These are phyloP conservation scores for Drosophila ironensis DNA, from an alignment of 1,140 invertebrate genomes.

Conservation along the genomic window DNA sequence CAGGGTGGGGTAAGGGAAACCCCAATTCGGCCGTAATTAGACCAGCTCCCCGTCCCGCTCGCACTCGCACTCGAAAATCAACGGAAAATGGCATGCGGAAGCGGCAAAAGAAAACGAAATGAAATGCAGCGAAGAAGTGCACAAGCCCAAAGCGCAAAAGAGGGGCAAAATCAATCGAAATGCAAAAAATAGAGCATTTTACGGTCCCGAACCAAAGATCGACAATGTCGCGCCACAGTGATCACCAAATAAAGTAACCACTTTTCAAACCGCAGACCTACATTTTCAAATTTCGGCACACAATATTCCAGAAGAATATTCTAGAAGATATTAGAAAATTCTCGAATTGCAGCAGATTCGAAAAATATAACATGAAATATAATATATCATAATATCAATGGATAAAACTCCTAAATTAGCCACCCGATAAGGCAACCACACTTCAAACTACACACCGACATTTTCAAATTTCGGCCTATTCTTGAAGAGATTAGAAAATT, in stretches of 20 bases:
- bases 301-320: too few species aligned
- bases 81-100: constrained; percentile 23
- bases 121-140: background rate
- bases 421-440: too few species aligned
- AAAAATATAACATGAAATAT: too few species aligned
- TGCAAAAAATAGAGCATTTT: background rate
- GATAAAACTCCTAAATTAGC: too few species aligned
- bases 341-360: too few species aligned
- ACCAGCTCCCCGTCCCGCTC: constrained; percentile 10
- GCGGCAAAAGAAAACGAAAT: background rate
- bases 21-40: constrained; percentile 19
- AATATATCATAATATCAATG: too few species aligned
- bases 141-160: background rate
- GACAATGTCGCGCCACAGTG: background rate
- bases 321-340: too few species aligned
- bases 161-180: background rate
- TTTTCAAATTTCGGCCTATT: too few species aligned
- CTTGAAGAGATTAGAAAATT: too few species aligned
- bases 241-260: background rate
- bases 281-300: too few species aligned
- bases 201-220: background rate
- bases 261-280: too few species aligned
- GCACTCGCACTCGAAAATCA: background rate
- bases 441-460: too few species aligned
- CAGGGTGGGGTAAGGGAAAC: background rate